These are phyloP conservation scores for Drosophila teissieri DNA, from an alignment of 1,140 invertebrate species.

Conservation along the genomic window DNA sequence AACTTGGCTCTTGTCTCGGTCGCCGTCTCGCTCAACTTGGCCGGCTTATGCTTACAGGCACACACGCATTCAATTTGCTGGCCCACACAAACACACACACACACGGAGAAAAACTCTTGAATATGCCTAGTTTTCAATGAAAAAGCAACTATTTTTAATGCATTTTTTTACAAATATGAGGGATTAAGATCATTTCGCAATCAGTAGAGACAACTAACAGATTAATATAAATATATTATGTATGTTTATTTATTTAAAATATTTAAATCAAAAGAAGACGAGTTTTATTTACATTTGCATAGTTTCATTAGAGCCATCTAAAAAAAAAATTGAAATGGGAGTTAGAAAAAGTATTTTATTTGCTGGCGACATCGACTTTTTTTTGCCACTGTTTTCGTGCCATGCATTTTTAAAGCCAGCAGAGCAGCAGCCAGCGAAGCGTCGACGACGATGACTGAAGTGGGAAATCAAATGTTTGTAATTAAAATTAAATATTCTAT, in stretches of 20 bases:
- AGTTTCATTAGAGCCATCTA: neutral
- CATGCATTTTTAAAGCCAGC: slow-evolving; percentile 69
- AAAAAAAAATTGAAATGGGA: neutral
- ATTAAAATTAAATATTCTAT: slow-evolving; percentile 84
- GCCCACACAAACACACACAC: slow-evolving; percentile 48
- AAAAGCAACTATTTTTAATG: no score
- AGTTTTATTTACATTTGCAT: neutral
- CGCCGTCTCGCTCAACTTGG: slow-evolving; percentile 54
- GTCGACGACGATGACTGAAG: slow-evolving; percentile 63
- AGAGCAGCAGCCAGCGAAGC: slow-evolving; percentile 17
- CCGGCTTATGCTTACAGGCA: slow-evolving; percentile 71
- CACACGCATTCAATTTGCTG: slow-evolving; percentile 66
- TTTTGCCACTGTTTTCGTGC: slow-evolving; percentile 20
- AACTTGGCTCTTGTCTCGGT: slow-evolving; percentile 47
- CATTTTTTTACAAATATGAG: no score
- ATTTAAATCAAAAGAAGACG: neutral
- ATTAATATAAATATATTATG: neutral
- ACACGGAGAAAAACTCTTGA: no score
- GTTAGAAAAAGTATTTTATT: neutral
- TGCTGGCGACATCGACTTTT: neutral
- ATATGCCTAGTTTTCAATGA: no score
- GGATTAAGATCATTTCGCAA: neutral
- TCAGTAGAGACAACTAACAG: neutral
- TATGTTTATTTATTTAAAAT: neutral
- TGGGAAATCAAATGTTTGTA: slow-evolving; percentile 83